These are phyloP conservation scores for Calidris pugnax DNA, from an alignment of 2,113 vertebrate species.

Conservation along the genomic window DNA sequence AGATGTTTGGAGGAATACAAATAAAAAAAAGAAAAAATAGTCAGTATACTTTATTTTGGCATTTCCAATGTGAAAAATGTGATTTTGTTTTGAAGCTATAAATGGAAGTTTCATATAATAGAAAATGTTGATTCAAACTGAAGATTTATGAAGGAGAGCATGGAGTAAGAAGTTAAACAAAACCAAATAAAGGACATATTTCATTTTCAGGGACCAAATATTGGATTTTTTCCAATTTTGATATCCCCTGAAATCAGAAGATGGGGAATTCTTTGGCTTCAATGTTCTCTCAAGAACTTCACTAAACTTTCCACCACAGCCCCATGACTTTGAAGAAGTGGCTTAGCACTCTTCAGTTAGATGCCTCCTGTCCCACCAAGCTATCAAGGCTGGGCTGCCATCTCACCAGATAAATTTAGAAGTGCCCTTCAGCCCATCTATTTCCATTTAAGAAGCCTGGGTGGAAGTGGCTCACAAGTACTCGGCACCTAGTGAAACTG, in stretches of 20 bases:
- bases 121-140: neutral
- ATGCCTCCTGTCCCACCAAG: conserved; percentile 15
- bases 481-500: neutral
- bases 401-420: neutral
- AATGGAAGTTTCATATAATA: neutral
- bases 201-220: neutral
- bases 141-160: neutral
- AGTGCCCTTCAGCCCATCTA: neutral
- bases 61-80: neutral
- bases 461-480: neutral
- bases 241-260: neutral
- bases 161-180: neutral
- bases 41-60: neutral
- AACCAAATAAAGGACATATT: neutral
- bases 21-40: neutral
- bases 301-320: neutral
- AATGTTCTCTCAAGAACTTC: neutral
- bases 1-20: neutral
- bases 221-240: neutral
- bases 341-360: neutral
- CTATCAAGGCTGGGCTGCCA: neutral
- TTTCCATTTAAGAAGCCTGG: neutral
- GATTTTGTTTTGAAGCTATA: neutral
- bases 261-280: neutral
- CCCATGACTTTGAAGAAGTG: neutral